phyloP scores from a whole-genome alignment of 2,113 vertebrate species.

The Myotis yumanensis region DNA sequence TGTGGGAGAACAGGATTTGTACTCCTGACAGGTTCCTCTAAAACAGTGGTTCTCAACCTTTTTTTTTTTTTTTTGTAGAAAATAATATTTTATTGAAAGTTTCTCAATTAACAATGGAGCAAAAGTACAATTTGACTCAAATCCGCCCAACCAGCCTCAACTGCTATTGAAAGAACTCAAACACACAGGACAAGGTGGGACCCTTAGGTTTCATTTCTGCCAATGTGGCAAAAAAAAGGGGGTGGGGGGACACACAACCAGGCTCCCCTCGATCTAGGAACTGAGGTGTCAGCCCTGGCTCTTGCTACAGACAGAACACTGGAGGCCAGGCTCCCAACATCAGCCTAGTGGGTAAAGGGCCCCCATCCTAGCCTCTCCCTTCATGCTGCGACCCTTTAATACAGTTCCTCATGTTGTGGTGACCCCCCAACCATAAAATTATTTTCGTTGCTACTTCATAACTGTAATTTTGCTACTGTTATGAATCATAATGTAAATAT shows the following conservation, averaged over 20 bases:
- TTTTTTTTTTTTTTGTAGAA: slow-evolving; percentile 54
- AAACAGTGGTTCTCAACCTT: too few species aligned
- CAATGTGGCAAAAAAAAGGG: slow-evolving; percentile 75
- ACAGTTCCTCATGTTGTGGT: too few species aligned
- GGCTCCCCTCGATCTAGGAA: neutral
- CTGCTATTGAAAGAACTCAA: slow-evolving; percentile 64
- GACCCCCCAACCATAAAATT: too few species aligned
- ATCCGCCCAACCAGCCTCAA: slow-evolving; percentile 67
- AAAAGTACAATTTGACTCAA: slow-evolving; percentile 75
- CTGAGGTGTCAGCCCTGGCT: neutral
- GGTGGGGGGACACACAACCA: neutral
- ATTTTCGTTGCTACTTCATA: too few species aligned
- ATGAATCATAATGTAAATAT: too few species aligned
- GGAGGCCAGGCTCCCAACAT: neutral
- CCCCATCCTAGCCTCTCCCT: too few species aligned
- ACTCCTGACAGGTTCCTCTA: too few species aligned
- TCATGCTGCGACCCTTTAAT: too few species aligned
- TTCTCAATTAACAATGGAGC: slow-evolving; percentile 78
- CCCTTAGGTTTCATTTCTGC: slow-evolving; percentile 55
- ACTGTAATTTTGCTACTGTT: too few species aligned
- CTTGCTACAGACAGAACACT: neutral
- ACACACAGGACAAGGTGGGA: slow-evolving; percentile 19
- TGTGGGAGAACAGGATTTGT: too few species aligned
- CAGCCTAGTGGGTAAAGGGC: too few species aligned
- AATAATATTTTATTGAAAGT: slow-evolving; percentile 81